Base-by-base conservation (phyloP, 2,888 invertebrate genomes). In the Heteropelma amictum region DNA sequence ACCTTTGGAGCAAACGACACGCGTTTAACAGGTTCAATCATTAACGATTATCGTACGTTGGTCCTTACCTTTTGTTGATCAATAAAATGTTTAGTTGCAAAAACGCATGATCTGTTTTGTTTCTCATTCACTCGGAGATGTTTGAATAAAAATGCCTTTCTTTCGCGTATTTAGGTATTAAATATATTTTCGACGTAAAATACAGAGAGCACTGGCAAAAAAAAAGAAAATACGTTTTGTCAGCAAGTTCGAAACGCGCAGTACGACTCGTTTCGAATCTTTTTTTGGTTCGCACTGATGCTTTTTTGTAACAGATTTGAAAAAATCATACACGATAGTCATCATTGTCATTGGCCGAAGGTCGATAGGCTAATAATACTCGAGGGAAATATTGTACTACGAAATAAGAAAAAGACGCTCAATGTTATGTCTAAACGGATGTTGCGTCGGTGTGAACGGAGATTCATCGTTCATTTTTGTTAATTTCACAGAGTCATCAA, bases 21-120 rank as follows among this genome's bases (percentile, higher is more conserved):
- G n/a, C n/a, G n/a, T n/a, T n/a, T n/a, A n/a, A n/a, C 64, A 45
- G 69, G 58, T 73, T 73, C 69, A 28, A 64, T 69, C 69, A 64
- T 30, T 69, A 65, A 58, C 40, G 10, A 67, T 54, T 45, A 65
- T 56, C 63, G 30, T 73, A 70, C 40, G 60, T 72, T 73, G 77
- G 81, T 83, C 86, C 85, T 87, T 85, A 86, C 77, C 81, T 83
- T 85, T 85, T 86, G 85, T 87, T 87, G 81, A 83, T 78, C 80
- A 87, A 87, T 87, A 85, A 86, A 87, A 84, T 85, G 82, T 86
- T 83, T 84, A 83, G 83, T 79, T 79, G 65, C 69, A 77, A 60
- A 33, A 14, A 19, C n/a, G 7, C 8, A 10, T 35, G n/a, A 2
- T 14, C 1, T 40, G 10, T 19, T 19, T 23, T 35, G 6, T 19